Base-by-base conservation (phyloP, 2,797 vertebrate genomes). In the Oophaga sylvatica region DNA sequence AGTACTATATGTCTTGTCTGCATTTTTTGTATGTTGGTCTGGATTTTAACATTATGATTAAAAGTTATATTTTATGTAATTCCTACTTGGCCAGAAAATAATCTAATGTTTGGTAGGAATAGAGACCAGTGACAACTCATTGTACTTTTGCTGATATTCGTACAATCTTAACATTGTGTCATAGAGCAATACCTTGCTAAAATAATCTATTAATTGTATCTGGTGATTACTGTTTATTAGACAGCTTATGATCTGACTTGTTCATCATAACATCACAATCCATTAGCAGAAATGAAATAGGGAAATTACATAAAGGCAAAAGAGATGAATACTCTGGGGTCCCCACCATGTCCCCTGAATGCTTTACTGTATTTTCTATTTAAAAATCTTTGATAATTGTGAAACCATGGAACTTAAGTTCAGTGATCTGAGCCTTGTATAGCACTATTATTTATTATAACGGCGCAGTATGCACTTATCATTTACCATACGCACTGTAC, bases 311-410 rank as follows among this genome's bases (percentile, higher is more conserved):
- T 35, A 71, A 35, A 71, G 26, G 26, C 26, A 26, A 15, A 16
- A 2, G 5, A 19, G 12, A 0, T 0, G 13, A 29, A 26, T 26
- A 2, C 3, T 0, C 2, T 67, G 63, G 6, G 5, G 6, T 2
- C 31, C 16, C 31, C 5, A 17, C 8, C 29, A 71, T 1, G 15
- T 68, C 15, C 1, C 68, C 8, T 20, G 0, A 20, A 73, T 73
- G 31, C 20, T 45, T 73, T 9, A 45, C 35, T 20, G 35, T 20
- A 41, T 71, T 71, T 71, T 71, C 29, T 71, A 41, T 71, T 26
- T 41, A 41, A 16, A 71, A 41, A 17, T 41, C 31, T 70, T 73
- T 45, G 68, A 41, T 71, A 45, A 3, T 20, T 73, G 15, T 1
- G 35, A 73, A 20, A 73, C 11, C 35, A 19, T 1, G 10, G 19